Base-by-base conservation (phyloP, 2,797 vertebrate genomes). In the Acanthopagrus latus region DNA sequence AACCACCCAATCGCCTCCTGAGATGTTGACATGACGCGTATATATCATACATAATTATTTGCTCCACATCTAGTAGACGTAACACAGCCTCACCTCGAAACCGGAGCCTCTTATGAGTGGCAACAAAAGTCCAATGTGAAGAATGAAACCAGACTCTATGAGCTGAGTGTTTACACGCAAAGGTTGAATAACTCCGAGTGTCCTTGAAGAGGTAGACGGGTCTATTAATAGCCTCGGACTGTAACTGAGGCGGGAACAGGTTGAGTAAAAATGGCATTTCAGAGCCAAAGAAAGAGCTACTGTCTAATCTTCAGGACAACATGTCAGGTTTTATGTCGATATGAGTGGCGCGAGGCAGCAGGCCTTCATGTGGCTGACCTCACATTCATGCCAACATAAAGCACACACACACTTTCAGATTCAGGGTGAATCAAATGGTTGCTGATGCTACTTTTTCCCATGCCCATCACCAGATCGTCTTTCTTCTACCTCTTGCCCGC, bases 221-320 rank as follows among this genome's bases (percentile, higher is more conserved):
- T 80, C 88, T 82, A 80, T 86, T 65, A 78, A 83, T 80, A 84
- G 68, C 71, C 2, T 16, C 7, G 52, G 75, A 77, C 59, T 73
- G 72, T 60, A 55, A 55, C 23, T 43, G 57, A 76, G 62, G 38
- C 64, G 56, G 71, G 60, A 74, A 72, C 16, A 2, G 58, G 66
- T 74, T 29, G 54, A 80, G 78, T 50, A 75, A 70, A 70, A 80
- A 62, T 78, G 44, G 51, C 63, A 60, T 64, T 71, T 80, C 7
- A 43, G 67, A 76, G 56, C 62, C 56, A 72, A 38, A 78, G 64
- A 23, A 13, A 73, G 59, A 84, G 69, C 64, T 23, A 7, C 29
- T 33, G 29, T 33, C 10, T 29, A 59, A 80, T 65, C 73, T 54
- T 27, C 16, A 64, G 63, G 73, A 75, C 54, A 56, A 72, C 73